Evolutionary conservation across 2,888 invertebrate genomes (phyloP), one percentile per base, ranked within the genome.

Genomic region (Tenthredo scrophulariae): DNA sequence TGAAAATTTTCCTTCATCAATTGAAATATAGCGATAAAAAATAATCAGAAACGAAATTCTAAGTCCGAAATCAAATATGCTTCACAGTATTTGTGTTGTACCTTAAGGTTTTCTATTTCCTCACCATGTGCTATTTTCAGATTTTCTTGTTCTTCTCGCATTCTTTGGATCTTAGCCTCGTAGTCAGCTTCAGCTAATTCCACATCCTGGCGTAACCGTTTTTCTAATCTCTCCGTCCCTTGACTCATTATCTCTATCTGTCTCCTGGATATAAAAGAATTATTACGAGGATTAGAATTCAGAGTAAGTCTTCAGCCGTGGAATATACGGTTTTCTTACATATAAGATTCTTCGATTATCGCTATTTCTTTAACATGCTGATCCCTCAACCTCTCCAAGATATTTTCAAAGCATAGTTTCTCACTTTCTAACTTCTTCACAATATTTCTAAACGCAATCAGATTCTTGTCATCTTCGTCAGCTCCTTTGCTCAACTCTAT

Each of bases 291-390:
- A 74, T 37, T 43, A 9, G 22, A 83, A 77, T 40, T 50, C 54
- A 79, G 65, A 84, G 37, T 6, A 9, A 70, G 33, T 70, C 40
- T 37, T 15, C 70, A 54, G 43, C 10, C 2, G n/a, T 84, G 15
- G 22, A 46, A 33, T 37, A 7, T 37, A 4, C 26, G 5, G n/a
- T 13, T 33, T 26, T 40, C 85, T 84, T 90, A 93, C 93, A 89
- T 90, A 80, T 92, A 91, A 3, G 91, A 92, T 80, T 92, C 91
- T 86, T 92, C 89, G 18, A 92, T 86, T 85, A 92, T 91, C 58
- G 85, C 84, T 22, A 92, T 89, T 87, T 93, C 93, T 84, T 88
- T 90, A 72, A 91, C 90, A 82, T 93, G 91, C 82, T 90, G 91
- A 43, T 92, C 90, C 83, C 89, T 92, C 43, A 91, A 72, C 85